phyloP scores from a whole-genome alignment of 2,113 vertebrate genomes.

The Danionella cerebrum region DNA sequence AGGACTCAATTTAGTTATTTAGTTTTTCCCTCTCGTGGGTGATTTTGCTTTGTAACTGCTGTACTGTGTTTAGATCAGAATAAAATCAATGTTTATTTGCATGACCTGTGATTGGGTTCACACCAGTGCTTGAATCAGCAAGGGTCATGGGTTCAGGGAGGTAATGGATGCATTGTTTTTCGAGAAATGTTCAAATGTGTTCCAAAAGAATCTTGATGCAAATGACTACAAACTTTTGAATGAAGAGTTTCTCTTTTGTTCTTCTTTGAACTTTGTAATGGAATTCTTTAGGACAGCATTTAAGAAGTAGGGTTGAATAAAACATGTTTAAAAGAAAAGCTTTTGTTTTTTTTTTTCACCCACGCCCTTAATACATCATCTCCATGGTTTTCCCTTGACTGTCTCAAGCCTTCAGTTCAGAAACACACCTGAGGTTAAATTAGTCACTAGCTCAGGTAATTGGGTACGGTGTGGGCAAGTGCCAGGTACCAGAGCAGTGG shows the following conservation, averaged over 20 bases:
- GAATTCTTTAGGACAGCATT: neutral
- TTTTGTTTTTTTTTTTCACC: slow-evolving; percentile 5
- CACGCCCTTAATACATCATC: slow-evolving; percentile 26
- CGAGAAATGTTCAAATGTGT: too few relatives aligned
- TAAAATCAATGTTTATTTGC: too few relatives aligned
- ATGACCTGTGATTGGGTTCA: too few relatives aligned
- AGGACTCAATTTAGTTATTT: too few relatives aligned
- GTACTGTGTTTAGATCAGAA: too few relatives aligned
- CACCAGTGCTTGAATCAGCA: too few relatives aligned
- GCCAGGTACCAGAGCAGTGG: neutral
- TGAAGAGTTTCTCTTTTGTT: neutral
- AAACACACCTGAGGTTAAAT: slow-evolving; percentile 50
- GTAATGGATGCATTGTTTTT: too few relatives aligned
- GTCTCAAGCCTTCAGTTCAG: neutral
- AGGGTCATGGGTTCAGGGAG: too few relatives aligned
- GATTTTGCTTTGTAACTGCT: too few relatives aligned
- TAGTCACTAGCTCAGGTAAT: slow-evolving; percentile 49
- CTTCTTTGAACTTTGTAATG: neutral
- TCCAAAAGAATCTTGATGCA: too few relatives aligned
- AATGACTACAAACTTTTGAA: too few relatives aligned
- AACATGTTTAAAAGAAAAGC: neutral
- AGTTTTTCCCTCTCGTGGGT: too few relatives aligned
- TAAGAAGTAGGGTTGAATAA: neutral
- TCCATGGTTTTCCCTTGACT: neutral
- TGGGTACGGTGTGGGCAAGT: slow-evolving; percentile 35